Conservation (phyloP, 1,140 invertebrate genomes). For the Drosophila fuyamai region DNA sequence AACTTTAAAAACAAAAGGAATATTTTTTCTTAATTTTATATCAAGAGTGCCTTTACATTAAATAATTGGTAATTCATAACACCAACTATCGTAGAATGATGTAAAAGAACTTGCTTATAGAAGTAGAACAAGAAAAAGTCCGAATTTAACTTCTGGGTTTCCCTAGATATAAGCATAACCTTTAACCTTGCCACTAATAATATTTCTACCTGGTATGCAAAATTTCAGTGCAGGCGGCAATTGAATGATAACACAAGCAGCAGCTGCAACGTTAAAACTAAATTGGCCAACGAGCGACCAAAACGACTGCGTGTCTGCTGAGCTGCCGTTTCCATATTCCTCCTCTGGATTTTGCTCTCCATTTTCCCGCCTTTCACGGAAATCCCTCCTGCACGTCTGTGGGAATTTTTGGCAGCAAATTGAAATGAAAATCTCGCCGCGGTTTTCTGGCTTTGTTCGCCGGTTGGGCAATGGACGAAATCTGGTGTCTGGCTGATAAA, state of each 20-base stretch:
- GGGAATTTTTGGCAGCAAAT: conserved; percentile 64
- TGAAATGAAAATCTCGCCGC: conserved; percentile 75
- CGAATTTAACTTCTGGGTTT: no score
- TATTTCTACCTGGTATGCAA: conserved; percentile 47
- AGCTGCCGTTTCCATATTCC: conserved; percentile 2
- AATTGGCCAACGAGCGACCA: conserved; percentile 65
- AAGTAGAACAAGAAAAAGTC: no score
- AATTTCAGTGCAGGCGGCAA: conserved; percentile 64
- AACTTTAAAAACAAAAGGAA: no score
- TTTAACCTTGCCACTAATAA: neutral
- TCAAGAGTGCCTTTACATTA: no score
- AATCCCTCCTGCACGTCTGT: conserved; percentile 1
- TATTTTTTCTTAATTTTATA: no score
- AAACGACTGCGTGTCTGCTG: conserved; percentile 63
- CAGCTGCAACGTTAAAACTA: conserved; percentile 65
- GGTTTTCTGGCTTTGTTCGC: conserved; percentile 66
- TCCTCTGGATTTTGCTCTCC: neutral
- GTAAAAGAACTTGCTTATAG: no score
- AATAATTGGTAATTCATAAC: no score
- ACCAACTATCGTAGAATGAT: no score
- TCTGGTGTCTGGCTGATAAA: conserved; percentile 56
- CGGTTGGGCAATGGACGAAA: conserved; percentile 28
- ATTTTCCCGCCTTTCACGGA: conserved; percentile 1
- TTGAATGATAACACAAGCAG: conserved; percentile 72
- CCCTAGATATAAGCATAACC: no score